Evolutionary conservation across 1,140 invertebrate genomes (phyloP).

Genomic region (Sinonovacula constricta): DNA sequence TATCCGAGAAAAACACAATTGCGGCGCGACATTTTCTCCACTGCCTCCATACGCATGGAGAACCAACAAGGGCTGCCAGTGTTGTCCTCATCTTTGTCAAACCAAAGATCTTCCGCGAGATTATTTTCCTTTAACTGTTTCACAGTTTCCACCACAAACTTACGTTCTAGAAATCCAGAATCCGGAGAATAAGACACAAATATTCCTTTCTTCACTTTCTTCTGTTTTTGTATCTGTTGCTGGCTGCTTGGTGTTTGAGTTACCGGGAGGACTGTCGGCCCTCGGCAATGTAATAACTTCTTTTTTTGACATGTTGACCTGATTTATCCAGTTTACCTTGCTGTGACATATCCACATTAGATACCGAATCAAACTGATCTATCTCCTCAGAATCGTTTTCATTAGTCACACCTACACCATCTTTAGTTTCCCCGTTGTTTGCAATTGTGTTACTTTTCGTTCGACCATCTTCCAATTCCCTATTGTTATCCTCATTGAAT

Average conservation of each 20-base stretch:
- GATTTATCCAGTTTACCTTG: slow-evolving; percentile 30
- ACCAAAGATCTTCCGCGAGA: slow-evolving; percentile 76
- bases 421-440: neutral
- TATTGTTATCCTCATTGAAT: too few relatives aligned
- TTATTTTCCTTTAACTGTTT: slow-evolving; percentile 77
- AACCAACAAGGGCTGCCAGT: slow-evolving; percentile 77
- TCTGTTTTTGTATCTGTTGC: slow-evolving; percentile 42
- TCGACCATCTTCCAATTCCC: neutral
- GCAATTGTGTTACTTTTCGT: neutral
- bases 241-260: slow-evolving; percentile 1
- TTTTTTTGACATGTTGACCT: slow-evolving; percentile 6
- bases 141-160: slow-evolving; percentile 75
- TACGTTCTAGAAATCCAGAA: slow-evolving; percentile 75
- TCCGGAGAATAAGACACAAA: slow-evolving; percentile 78
- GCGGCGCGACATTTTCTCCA: slow-evolving; percentile 75
- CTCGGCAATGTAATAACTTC: neutral
- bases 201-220: slow-evolving; percentile 73
- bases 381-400: slow-evolving; percentile 59
- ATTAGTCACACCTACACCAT: slow-evolving; percentile 32
- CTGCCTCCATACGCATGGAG: slow-evolving; percentile 74
- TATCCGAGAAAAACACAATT: slow-evolving; percentile 73
- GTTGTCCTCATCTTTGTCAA: slow-evolving; percentile 77
- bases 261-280: slow-evolving; percentile 34
- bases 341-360: slow-evolving; percentile 56
- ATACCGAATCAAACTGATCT: slow-evolving; percentile 66